phyloP scores from a whole-genome alignment of 1,140 invertebrate genomes.

The Tribolium madens region DNA sequence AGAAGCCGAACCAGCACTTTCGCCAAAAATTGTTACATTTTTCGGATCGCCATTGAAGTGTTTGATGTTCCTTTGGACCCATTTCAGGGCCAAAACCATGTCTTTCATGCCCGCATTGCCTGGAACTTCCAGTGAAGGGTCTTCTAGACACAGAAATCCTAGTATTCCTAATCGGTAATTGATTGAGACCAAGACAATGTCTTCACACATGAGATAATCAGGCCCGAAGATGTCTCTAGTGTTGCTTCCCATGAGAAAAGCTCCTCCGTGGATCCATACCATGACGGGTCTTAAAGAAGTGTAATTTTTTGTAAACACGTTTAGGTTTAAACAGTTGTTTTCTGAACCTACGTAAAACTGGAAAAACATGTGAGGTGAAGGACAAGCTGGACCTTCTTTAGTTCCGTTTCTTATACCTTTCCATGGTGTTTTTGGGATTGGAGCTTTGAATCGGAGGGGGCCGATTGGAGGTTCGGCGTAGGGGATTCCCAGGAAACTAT shows the following conservation, averaged over 20 bases:
- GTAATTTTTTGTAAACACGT: not conserved
- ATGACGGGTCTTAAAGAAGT: conserved; percentile 68
- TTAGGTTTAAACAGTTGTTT: too few species aligned
- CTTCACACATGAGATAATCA: conserved; percentile 73
- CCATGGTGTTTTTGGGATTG: too few species aligned
- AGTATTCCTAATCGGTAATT: conserved; percentile 65
- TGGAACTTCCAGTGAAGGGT: conserved; percentile 64
- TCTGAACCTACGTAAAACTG: too few species aligned
- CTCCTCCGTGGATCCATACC: conserved; percentile 77
- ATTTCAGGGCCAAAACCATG: conserved; percentile 70
- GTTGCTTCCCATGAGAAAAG: conserved; percentile 70
- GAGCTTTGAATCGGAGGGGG: too few species aligned
- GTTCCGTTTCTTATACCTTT: too few species aligned
- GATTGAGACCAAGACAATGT: conserved; percentile 66
- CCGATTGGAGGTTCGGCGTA: too few species aligned
- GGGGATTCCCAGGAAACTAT: too few species aligned
- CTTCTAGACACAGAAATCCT: conserved; percentile 58
- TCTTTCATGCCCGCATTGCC: conserved; percentile 75
- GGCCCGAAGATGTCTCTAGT: conserved; percentile 68
- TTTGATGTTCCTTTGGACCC: conserved; percentile 69
- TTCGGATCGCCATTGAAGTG: conserved; percentile 67
- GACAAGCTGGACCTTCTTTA: too few species aligned
- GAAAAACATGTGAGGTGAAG: too few species aligned
- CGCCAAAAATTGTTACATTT: conserved; percentile 66
- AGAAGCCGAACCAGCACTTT: conserved; percentile 66